Evolutionary conservation across 2,888 invertebrate genomes (phyloP).

Genomic region (Abrostola triplasia): DNA sequence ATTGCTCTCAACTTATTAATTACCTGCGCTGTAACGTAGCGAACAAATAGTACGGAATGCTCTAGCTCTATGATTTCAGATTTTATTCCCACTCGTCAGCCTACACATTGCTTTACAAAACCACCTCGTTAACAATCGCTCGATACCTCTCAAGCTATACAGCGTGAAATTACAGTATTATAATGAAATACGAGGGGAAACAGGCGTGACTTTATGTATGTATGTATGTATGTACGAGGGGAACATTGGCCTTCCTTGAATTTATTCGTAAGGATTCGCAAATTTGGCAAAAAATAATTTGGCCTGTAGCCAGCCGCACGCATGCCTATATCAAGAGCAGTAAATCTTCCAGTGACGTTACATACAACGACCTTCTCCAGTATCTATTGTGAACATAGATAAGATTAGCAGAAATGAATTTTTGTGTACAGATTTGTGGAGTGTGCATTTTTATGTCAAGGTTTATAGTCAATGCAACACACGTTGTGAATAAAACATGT

Average conservation of each 20-base stretch:
- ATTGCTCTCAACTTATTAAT: too few species aligned
- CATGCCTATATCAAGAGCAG: constrained; percentile 64
- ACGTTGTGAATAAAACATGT: constrained; percentile 8
- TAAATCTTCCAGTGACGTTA: constrained; percentile 69
- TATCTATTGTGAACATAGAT: constrained; percentile 58
- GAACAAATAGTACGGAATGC: background rate
- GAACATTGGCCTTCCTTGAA: constrained; percentile 66
- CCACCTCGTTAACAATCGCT: constrained; percentile 1
- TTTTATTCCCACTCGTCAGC: background rate
- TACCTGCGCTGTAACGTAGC: too few species aligned
- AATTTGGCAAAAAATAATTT: constrained; percentile 78
- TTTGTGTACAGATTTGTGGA: constrained; percentile 43
- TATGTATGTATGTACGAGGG: too few species aligned
- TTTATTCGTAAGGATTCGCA: constrained; percentile 70
- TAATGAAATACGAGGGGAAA: constrained; percentile 61
- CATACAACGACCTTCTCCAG: constrained; percentile 61
- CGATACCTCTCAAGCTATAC: constrained; percentile 27
- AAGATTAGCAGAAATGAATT: constrained; percentile 56
- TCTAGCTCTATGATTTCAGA: background rate
- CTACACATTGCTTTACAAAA: background rate
- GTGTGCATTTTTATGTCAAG: constrained; percentile 41
- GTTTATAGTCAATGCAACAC: constrained; percentile 19
- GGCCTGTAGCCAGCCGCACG: constrained; percentile 58
- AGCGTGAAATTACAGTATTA: constrained; percentile 52
- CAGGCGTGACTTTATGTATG: too few species aligned